These are phyloP conservation scores for Sweltsa coloradensis DNA, from an alignment of 1,140 invertebrate species.

Conservation along the genomic window DNA sequence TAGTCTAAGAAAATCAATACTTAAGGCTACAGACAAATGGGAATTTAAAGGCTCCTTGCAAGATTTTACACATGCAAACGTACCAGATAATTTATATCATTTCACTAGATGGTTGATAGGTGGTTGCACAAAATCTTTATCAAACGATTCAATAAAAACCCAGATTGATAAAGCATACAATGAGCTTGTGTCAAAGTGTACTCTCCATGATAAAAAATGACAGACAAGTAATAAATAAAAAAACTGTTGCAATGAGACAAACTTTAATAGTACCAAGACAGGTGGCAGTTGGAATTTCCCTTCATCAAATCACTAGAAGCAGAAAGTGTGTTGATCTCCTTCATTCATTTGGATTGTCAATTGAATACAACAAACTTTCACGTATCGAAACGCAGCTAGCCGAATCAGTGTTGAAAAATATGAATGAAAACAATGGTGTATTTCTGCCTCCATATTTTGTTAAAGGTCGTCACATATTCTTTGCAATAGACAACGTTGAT, in stretches of 20 bases:
- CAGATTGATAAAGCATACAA: neutral
- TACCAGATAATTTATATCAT: neutral
- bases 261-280: neutral
- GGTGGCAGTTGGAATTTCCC: neutral
- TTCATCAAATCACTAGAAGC: neutral
- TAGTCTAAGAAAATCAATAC: neutral
- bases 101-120: neutral
- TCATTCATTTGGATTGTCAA: neutral
- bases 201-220: neutral
- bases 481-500: neutral
- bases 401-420: neutral
- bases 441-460: neutral
- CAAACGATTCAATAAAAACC: neutral
- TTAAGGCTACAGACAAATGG: slow-evolving; percentile 2
- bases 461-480: neutral
- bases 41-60: neutral
- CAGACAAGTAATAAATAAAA: neutral
- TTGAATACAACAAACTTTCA: too few species aligned
- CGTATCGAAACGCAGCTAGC: neutral
- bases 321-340: neutral
- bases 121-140: neutral
- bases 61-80: neutral
- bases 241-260: neutral
- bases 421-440: neutral
- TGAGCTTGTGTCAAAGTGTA: neutral